These are phyloP conservation scores for Camponotus fellah DNA, from an alignment of 2,888 invertebrate genomes.

Conservation along the genomic window DNA sequence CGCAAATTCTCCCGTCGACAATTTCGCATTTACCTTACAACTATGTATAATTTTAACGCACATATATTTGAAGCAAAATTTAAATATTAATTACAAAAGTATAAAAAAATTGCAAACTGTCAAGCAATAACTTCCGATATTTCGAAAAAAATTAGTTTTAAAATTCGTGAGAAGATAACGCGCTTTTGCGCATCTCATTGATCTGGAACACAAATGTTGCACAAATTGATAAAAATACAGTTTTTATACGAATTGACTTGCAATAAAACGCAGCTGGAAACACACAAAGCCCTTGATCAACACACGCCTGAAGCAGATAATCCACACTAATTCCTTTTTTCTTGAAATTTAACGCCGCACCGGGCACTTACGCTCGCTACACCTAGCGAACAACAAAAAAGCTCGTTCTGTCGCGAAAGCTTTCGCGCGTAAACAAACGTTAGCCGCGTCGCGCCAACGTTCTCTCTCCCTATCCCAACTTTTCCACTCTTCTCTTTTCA, in stretches of 20 bases:
- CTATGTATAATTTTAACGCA: neutral
- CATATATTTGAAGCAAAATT: neutral
- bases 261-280: neutral
- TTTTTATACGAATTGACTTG: neutral
- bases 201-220: neutral
- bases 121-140: neutral
- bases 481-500: slow-evolving; percentile 23
- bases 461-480: slow-evolving; percentile 46
- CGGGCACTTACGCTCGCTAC: slow-evolving; percentile 15
- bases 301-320: slow-evolving; percentile 8
- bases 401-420: slow-evolving; percentile 52
- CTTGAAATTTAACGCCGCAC: slow-evolving; percentile 36
- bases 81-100: neutral
- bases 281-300: neutral
- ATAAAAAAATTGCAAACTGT: neutral
- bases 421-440: slow-evolving; percentile 63
- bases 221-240: neutral
- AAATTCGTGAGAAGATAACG: neutral
- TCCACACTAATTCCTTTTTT: slow-evolving; percentile 22
- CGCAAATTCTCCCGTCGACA: neutral
- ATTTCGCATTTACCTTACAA: neutral
- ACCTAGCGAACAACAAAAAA: slow-evolving; percentile 31
- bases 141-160: neutral
- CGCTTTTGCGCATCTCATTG: neutral
- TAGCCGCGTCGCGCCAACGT: slow-evolving; percentile 53